phyloP scores from a whole-genome alignment of 2,113 vertebrate genomes.

The Cygnus atratus region DNA sequence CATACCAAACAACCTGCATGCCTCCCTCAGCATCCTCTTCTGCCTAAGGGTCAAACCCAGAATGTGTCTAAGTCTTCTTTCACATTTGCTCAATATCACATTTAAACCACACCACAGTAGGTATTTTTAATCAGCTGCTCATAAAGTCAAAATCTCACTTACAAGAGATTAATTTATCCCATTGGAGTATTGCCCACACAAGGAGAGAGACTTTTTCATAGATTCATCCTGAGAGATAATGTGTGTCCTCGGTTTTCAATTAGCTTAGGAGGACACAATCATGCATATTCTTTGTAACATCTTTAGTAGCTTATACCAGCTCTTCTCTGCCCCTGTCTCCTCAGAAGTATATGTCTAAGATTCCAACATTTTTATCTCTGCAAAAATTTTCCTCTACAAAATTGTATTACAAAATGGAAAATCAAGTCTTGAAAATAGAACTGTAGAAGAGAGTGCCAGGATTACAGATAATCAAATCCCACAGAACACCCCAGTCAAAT shows the following conservation, averaged over 20 bases:
- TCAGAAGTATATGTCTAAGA: background rate
- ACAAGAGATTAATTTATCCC: background rate
- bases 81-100: background rate
- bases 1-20: background rate
- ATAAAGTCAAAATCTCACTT: background rate
- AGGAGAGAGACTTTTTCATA: background rate
- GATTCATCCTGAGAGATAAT: background rate
- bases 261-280: background rate
- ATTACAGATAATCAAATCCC: background rate
- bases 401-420: background rate
- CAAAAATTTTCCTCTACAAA: background rate
- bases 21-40: background rate
- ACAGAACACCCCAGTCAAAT: background rate
- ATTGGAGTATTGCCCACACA: background rate
- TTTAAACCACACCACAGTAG: background rate
- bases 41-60: background rate
- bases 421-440: background rate
- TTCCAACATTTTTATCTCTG: background rate
- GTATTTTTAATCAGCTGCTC: background rate
- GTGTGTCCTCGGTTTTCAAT: background rate
- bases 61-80: background rate
- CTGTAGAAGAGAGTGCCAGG: background rate
- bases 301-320: background rate
- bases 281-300: background rate
- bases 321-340: background rate